phyloP scores from a whole-genome alignment of 2,797 vertebrate genomes.

The Spinibarbus caldwelli region DNA sequence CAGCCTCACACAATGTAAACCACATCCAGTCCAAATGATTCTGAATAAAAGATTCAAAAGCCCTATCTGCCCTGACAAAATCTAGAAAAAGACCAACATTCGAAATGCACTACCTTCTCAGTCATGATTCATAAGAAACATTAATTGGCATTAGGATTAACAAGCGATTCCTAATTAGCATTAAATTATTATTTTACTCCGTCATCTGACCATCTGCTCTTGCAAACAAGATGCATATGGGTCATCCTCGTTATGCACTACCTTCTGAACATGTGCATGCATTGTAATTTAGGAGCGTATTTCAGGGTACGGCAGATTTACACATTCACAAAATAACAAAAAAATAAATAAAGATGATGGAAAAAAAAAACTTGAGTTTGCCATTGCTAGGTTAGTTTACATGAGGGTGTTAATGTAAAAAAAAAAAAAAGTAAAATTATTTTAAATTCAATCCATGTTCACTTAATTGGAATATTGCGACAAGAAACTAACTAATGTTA shows the following conservation, averaged over 20 bases:
- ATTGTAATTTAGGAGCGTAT: not conserved
- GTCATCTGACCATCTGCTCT: conserved; percentile 15
- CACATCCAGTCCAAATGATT: not conserved
- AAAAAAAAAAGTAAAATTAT: not conserved
- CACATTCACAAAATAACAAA: not conserved
- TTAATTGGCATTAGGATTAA: conserved; percentile 10
- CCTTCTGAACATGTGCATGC: not conserved
- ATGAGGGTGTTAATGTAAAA: not conserved
- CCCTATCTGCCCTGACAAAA: not conserved
- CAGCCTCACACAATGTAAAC: conserved; percentile 11
- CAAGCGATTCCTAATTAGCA: conserved; percentile 6
- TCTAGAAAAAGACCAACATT: not conserved
- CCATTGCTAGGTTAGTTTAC: not conserved
- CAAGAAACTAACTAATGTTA: not conserved
- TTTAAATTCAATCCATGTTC: not conserved
- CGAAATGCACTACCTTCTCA: not conserved
- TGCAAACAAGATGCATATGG: conserved; percentile 3
- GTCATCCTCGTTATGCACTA: not conserved
- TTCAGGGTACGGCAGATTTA: not conserved
- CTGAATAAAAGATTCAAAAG: conserved; percentile 15
- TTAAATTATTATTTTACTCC: not conserved
- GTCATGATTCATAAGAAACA: conserved; percentile 2
- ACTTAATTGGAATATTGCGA: not conserved
- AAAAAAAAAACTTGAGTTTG: not conserved
- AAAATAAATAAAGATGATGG: not conserved